phyloP scores from a whole-genome alignment of 2,797 vertebrate species.

The Tinamus major region DNA sequence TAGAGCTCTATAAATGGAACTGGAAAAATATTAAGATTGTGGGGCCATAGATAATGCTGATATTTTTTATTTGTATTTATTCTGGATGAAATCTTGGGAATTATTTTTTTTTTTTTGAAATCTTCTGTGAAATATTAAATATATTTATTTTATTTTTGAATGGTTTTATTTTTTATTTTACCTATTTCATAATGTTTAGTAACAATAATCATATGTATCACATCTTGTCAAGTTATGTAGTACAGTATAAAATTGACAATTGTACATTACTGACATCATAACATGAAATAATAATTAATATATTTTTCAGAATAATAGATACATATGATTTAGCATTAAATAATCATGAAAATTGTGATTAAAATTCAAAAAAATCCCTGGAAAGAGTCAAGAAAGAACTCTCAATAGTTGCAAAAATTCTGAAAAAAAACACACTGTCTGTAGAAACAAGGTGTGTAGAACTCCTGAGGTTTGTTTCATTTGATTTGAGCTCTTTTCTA shows the following conservation, averaged over 20 bases:
- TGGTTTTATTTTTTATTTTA: neutral
- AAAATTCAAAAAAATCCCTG: neutral
- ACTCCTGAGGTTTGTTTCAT: neutral
- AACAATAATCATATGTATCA: neutral
- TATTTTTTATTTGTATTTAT: neutral
- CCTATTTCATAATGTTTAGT: neutral
- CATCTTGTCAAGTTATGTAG: neutral
- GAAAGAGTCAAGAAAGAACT: neutral
- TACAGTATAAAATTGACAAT: neutral
- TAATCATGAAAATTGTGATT: neutral
- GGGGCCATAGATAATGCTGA: neutral
- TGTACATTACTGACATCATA: neutral
- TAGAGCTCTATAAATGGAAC: neutral
- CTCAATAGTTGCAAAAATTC: neutral
- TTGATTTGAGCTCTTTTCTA: neutral
- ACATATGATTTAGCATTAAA: neutral
- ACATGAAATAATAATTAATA: neutral
- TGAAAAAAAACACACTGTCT: neutral
- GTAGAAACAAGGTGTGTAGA: neutral
- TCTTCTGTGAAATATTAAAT: neutral
- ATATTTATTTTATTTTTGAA: neutral
- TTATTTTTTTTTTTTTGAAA: neutral
- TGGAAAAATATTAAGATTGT: neutral
- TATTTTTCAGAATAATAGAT: neutral
- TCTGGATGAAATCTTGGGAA: neutral